Conservation (phyloP, 2,888 invertebrate species). For the Patella pellucida region DNA sequence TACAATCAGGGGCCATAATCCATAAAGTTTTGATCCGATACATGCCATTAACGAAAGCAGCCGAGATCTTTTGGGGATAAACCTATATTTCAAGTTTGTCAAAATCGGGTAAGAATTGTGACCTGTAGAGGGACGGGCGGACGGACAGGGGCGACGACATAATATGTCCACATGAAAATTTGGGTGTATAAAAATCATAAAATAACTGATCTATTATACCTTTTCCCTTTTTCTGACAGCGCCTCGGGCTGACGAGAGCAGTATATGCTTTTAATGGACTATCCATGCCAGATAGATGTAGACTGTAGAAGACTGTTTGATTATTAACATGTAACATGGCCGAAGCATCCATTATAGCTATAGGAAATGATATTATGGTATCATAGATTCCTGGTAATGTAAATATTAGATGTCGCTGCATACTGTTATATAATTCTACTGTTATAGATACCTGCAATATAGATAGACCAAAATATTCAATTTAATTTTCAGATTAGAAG, state of each 20-base stretch:
- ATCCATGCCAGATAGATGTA: constrained; percentile 50
- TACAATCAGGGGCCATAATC: no score
- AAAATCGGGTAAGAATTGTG: no score
- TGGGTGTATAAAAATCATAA: no score
- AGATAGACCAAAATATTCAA: no score
- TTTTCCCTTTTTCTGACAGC: constrained; percentile 38
- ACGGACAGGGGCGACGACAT: no score
- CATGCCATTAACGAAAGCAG: no score
- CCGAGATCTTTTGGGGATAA: no score
- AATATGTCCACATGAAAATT: no score
- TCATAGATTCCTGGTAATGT: constrained; percentile 53
- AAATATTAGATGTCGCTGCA: constrained; percentile 51
- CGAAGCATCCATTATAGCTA: constrained; percentile 52
- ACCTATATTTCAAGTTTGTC: no score
- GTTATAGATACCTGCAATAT: constrained; percentile 48
- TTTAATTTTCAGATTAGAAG: no score
- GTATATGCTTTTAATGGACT: constrained; percentile 51
- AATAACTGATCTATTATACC: constrained; percentile 29
- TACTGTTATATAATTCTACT: constrained; percentile 48
- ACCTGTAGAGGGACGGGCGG: no score
- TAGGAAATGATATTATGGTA: constrained; percentile 53
- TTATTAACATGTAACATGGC: constrained; percentile 51
- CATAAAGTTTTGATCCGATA: no score
- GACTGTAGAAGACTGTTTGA: constrained; percentile 53
- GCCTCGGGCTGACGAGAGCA: constrained; percentile 42